Conservation (phyloP, 2,113 vertebrate genomes). For the Odocoileus hemionus region DNA sequence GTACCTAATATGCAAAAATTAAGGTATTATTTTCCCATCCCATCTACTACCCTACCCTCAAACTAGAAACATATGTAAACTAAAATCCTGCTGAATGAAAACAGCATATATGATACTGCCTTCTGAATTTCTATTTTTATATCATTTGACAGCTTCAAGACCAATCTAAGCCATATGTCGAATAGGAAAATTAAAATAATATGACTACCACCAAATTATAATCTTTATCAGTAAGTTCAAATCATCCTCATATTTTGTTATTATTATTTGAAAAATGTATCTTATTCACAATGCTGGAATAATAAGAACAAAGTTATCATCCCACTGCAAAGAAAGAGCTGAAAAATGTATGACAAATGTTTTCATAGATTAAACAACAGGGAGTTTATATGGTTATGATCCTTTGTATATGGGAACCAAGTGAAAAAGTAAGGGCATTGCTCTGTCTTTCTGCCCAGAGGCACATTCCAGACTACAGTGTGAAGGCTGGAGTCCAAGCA, state of each 20-base stretch:
- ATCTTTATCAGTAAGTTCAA: neutral
- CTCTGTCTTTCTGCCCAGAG: neutral
- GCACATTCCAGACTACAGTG: neutral
- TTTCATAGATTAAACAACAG: neutral
- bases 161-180: neutral
- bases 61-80: neutral
- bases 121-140: neutral
- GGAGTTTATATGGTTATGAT: neutral
- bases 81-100: neutral
- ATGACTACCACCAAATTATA: neutral
- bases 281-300: neutral
- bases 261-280: neutral
- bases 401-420: neutral
- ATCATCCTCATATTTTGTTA: neutral
- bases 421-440: neutral
- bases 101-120: neutral
- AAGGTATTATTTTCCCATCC: neutral
- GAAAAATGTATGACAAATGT: neutral
- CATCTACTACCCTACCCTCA: neutral
- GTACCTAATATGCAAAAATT: neutral
- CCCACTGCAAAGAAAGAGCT: neutral
- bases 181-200: neutral
- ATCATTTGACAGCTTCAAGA: neutral
- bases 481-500: neutral
- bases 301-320: neutral